phyloP scores from a whole-genome alignment of 1,140 invertebrate species.

The Helicoverpa zea region DNA sequence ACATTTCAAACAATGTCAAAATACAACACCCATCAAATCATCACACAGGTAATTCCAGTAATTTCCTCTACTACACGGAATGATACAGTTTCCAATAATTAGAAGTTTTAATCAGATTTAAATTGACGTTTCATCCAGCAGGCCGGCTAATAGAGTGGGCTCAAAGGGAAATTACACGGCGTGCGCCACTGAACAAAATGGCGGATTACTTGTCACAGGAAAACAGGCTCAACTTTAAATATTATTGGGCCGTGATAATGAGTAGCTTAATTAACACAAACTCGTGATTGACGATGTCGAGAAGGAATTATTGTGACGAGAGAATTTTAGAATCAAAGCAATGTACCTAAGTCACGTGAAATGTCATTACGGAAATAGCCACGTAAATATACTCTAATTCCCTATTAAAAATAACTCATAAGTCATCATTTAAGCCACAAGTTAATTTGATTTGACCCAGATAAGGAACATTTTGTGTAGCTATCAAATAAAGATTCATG shows the following conservation, averaged over 20 bases:
- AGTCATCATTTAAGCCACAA: too few species aligned
- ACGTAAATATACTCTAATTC: too few species aligned
- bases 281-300: background rate
- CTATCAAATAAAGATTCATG: slow-evolving; percentile 4
- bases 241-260: background rate
- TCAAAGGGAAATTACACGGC: background rate
- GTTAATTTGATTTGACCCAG: background rate
- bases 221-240: background rate
- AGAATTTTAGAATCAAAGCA: too few species aligned
- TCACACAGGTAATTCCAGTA: background rate
- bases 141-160: background rate
- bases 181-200: background rate
- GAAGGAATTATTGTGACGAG: too few species aligned
- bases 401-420: too few species aligned
- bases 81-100: background rate
- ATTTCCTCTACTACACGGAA: background rate
- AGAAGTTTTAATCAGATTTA: background rate
- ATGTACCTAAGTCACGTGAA: too few species aligned
- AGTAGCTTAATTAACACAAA: too few species aligned
- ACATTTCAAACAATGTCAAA: background rate
- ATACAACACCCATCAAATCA: background rate
- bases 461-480: background rate
- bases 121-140: background rate
- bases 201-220: background rate
- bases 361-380: too few species aligned